Evolutionary conservation across 2,888 invertebrate species (phyloP).

Genomic region (Oxyteleia sp.): DNA sequence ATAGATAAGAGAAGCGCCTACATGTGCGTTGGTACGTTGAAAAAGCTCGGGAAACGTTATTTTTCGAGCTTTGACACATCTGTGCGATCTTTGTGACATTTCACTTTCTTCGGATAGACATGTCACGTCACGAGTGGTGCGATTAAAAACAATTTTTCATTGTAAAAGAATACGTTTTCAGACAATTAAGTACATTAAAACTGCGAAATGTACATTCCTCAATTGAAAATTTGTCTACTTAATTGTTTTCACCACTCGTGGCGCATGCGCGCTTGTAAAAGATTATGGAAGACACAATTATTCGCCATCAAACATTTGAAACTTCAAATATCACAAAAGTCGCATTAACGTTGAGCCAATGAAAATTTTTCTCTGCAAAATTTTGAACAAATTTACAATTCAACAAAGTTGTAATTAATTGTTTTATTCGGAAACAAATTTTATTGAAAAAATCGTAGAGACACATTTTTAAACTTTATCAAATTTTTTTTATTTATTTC

Average conservation of each 20-base stretch:
- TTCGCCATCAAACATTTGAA: background rate
- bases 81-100: constrained; percentile 48
- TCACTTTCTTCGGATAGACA: background rate
- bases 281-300: constrained; percentile 10
- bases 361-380: background rate
- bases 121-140: background rate
- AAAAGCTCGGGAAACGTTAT: constrained; percentile 10
- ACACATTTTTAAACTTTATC: too few species aligned
- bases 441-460: too few species aligned
- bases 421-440: too few species aligned
- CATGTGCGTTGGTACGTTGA: background rate
- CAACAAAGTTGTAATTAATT: too few species aligned
- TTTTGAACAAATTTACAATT: too few species aligned
- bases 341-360: constrained; percentile 23
- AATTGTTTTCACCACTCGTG: constrained; percentile 2
- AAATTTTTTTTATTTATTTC: too few species aligned
- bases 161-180: background rate
- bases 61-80: constrained; percentile 15
- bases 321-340: constrained; percentile 67
- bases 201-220: background rate
- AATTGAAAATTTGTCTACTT: background rate
- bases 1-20: constrained; percentile 47
- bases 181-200: constrained; percentile 5
- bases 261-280: background rate
- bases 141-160: background rate